These are phyloP conservation scores for Pipistrellus pipistrellus DNA, from an alignment of 2,797 vertebrate species.

Conservation along the genomic window DNA sequence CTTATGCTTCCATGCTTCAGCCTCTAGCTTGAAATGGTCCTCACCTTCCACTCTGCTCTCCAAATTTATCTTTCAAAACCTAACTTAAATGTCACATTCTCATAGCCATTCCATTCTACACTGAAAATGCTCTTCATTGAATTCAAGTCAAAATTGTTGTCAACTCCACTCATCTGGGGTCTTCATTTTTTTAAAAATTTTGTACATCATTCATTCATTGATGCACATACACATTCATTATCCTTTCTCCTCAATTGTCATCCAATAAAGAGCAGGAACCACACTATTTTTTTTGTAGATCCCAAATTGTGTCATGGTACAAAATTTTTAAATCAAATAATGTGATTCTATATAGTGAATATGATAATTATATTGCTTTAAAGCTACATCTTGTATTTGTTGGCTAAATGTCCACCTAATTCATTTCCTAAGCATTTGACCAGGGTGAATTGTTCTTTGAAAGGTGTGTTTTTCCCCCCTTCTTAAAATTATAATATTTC, in stretches of 20 bases:
- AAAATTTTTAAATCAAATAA: constrained; percentile 43
- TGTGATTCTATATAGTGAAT: not conserved
- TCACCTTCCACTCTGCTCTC: not conserved
- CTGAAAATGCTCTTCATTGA: not conserved
- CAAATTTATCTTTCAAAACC: not conserved
- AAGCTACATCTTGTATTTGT: not conserved
- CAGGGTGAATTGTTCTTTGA: constrained; percentile 42
- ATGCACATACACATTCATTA: not conserved
- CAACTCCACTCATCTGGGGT: not conserved
- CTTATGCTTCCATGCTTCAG: not conserved
- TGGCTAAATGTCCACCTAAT: not conserved
- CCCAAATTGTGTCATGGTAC: not conserved
- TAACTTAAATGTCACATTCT: not conserved
- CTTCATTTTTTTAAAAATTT: not conserved
- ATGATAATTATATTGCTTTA: constrained; percentile 1
- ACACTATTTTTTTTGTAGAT: not conserved
- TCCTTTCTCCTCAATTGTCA: constrained; percentile 30
- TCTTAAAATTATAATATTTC: not conserved
- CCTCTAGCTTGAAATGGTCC: not conserved
- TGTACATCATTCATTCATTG: not conserved
- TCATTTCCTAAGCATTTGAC: constrained; percentile 22
- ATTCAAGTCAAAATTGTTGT: not conserved
- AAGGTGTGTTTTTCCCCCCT: not conserved
- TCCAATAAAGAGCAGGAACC: not conserved
- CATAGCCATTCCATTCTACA: not conserved